A percentile compares a stretch with the other conserved stretches of the same genome.
Conservation (phyloP, 2,113 vertebrate genomes). For the Zeus faber region DNA sequence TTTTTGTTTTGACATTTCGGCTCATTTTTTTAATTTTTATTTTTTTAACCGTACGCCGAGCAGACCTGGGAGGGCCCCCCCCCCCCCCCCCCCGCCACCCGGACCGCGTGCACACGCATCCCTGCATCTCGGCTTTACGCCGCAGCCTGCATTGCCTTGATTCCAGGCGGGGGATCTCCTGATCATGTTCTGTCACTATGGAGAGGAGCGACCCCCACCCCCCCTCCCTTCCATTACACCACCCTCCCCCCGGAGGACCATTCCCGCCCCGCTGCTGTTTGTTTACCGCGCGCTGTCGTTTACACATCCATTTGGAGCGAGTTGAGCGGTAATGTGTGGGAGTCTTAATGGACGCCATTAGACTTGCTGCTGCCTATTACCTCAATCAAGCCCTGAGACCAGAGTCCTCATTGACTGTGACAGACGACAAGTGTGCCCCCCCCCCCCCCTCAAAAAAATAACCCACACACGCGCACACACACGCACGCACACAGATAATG, state of each 20-base stretch:
- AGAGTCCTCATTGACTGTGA: constrained; percentile 30
- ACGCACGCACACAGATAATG: neutral
- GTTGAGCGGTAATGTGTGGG: constrained; percentile 66
- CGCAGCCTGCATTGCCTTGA: constrained; percentile 57
- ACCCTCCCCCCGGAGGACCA: constrained; percentile 69
- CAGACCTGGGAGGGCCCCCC: no score
- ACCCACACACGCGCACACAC: neutral
- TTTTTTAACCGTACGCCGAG: no score
- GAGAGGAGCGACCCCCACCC: no score
- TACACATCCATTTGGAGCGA: constrained; percentile 65
- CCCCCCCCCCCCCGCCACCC: no score
- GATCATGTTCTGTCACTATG: constrained; percentile 69
- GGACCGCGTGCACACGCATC: no score
- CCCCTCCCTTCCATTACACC: no score
- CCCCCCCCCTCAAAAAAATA: no score
- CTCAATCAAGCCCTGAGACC: constrained; percentile 49
- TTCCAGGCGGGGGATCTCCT: constrained; percentile 61
- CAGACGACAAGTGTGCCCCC: constrained; percentile 24
- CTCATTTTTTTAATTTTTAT: no score
- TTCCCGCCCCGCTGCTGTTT: constrained; percentile 72
- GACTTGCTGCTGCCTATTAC: constrained; percentile 36
- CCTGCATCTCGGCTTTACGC: neutral
- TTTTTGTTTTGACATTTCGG: no score
- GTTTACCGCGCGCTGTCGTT: constrained; percentile 63
- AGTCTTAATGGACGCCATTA: constrained; percentile 62